Base-by-base conservation (phyloP, 2,797 vertebrate genomes). In the Vultur gryphus region DNA sequence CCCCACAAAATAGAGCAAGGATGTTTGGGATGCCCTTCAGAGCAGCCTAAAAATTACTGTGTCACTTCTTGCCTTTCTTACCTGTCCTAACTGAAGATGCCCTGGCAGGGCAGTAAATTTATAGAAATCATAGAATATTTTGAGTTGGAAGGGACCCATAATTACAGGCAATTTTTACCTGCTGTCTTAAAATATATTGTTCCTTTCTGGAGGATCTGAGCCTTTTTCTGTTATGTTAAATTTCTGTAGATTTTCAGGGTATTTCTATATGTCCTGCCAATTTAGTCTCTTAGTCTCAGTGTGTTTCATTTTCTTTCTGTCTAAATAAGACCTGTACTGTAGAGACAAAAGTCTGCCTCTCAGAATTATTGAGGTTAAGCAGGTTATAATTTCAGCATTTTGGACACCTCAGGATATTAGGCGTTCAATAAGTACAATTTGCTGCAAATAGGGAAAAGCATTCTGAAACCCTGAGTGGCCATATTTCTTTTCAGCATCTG, bases 331-430 rank as follows among this genome's bases (percentile, higher is more conserved):
- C 33, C 37, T 37, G 5, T 72, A 31, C 61, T 86, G 13, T 48
- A 58, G 58, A 72, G 51, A 81, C 41, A 71, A 61, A 82, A 87
- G 76, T 24, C 62, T 51, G 6, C 31, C 31, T 61, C 9, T 71
- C 26, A 26, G 62, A 90, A 84, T 81, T 88, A 21, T 9, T 70
- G 54, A 88, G 51, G 37, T 90, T 76, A 84, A 91, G 18, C n/a
- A 66, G 37, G 54, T 92, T 92, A 65, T 75, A 87, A 78, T 93
- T 92, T 77, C 92, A 92, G 72, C 44, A 59, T 94, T 95, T 85
- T 66, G 54, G 79, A 79, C 54, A 81, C 31, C 49, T 71, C 31
- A 10, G 62, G 44, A 23, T 87, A 85, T 90, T 57, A 64, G 52
- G 7, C 2, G 6, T 84, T 94, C 4, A 1, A 33, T 70, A 72